Evolutionary conservation across 2,888 invertebrate species (phyloP), one percentile per base, ranked within the genome.

Genomic region (Ischnura elegans): DNA sequence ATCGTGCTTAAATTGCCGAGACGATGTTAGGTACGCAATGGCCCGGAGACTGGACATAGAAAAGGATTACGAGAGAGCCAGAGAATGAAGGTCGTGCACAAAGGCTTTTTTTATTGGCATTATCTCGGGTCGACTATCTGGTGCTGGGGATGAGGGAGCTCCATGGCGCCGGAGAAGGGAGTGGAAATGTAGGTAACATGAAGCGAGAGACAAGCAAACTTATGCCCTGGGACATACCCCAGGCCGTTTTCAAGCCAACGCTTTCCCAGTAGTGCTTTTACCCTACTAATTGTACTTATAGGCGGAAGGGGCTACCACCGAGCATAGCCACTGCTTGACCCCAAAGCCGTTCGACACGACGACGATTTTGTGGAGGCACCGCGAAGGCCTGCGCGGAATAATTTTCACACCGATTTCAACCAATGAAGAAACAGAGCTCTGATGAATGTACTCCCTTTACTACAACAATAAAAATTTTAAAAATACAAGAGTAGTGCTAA

Each of bases 71-170:
- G 86, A 85, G 61, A 61, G 61, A 55, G 55, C 21, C 6, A 61
- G 51, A 19, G 61, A 76, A 13, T 36, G 86, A 45, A 90, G 90
- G 90, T 61, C 90, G 61, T 61, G 61, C 90, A 61, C 76, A 66
- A 90, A 90, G 61, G 90, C 61, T 45, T 76, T 76, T 66, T 90
- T 51, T 51, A n/a, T 51, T 51, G 16, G 51, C 2, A 6, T 8
- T 90, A 90, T 90, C 90, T 36, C 43, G 90, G 90, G 90, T 90
- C 90, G 61, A n/a, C 25, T 42, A 90, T 90, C 90, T 55, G 61
- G 25, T 3, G 36, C 36, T 10, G 76, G 76, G 76, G 36, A 76
- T 10, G 25, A 36, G 76, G 36, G 36, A 76, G 10, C 29, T 36
- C 76, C 25, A 19, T 36, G 29, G 76, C 76, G 76, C 6, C 13